These are phyloP conservation scores for Drosophila lacteicornis DNA, from an alignment of 1,140 invertebrate species.

Conservation along the genomic window DNA sequence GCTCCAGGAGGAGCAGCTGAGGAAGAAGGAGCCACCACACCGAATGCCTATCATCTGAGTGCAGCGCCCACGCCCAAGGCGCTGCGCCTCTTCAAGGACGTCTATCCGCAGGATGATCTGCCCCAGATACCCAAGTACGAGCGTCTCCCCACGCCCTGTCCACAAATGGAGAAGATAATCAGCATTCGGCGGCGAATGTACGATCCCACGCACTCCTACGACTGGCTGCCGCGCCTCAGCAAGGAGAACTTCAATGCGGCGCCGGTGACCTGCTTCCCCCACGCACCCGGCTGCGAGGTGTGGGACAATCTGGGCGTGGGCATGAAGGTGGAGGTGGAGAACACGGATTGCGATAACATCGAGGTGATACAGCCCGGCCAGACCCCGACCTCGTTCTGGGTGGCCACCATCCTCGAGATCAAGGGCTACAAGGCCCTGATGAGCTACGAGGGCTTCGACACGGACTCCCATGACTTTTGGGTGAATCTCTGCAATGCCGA, in stretches of 20 bases:
- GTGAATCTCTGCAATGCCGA: slow-evolving; percentile 96
- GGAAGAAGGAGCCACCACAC: slow-evolving; percentile 35
- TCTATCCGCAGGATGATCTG: slow-evolving; percentile 85
- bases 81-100: slow-evolving; percentile 78
- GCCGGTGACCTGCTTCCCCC: slow-evolving; percentile 95
- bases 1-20: slow-evolving; percentile 27
- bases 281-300: slow-evolving; percentile 95
- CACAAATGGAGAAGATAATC: slow-evolving; percentile 85
- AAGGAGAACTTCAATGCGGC: slow-evolving; percentile 92
- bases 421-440: slow-evolving; percentile 96
- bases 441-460: slow-evolving; percentile 96
- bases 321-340: slow-evolving; percentile 98
- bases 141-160: slow-evolving; percentile 73
- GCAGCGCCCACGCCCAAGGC: slow-evolving; percentile 68
- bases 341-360: slow-evolving; percentile 92
- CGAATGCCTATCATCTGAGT: slow-evolving; percentile 37
- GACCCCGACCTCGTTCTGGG: slow-evolving; percentile 95
- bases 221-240: slow-evolving; percentile 92
- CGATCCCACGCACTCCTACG: slow-evolving; percentile 90
- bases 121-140: slow-evolving; percentile 85
- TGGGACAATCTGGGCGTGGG: slow-evolving; percentile 97
- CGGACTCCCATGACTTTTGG: slow-evolving; percentile 97
- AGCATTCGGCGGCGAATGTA: slow-evolving; percentile 86
- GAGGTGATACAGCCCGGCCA: slow-evolving; percentile 87
- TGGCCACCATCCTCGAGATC: slow-evolving; percentile 95